Base-by-base conservation (phyloP, 2,888 invertebrate genomes). In the Dynastes hyllus region DNA sequence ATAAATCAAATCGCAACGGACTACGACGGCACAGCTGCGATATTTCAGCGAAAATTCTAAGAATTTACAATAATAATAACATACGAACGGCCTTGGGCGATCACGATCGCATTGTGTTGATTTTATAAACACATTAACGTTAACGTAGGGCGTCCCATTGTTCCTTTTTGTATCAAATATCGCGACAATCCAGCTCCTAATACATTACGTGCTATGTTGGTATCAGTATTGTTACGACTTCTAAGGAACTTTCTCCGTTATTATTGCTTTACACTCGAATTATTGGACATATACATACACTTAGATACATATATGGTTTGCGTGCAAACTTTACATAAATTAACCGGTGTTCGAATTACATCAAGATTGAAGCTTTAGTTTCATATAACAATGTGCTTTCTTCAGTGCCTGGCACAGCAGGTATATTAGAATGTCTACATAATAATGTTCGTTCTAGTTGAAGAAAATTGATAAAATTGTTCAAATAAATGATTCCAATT, bases 31-130 rank as follows among this genome's bases (percentile, higher is more conserved):
- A 27, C 75, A 51, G 73, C 71, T 55, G 81, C 81, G 81, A 83
- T 83, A 83, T 84, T 84, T 84, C 82, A 81, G 80, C 81, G 82
- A 80, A 80, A 83, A 85, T 84, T 86, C 83, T 84, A 85, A 85
- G 85, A 86, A 86, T 86, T 85, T 85, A 82, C 84, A 85, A 85
- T 86, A 86, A 85, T 86, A 85, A 85, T 85, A 84, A 85, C 84
- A 85, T 84, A 82, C 82, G 78, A 77, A 79, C 80, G 82, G 83
- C 86, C 84, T 82, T 82, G 80, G 85, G 86, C 85, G 75, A 82
- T 87, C 86, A 87, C 86, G 86, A 85, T 80, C 80, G 79, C 85
- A 87, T 87, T 87, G 86, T 87, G 85, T 86, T 84, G 86, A 86
- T 84, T 86, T 85, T 85, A 85, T 83, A 80, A 84, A 85, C 84